These are phyloP conservation scores for Diogma glabrata DNA, from an alignment of 2,888 invertebrate species.

Conservation along the genomic window DNA sequence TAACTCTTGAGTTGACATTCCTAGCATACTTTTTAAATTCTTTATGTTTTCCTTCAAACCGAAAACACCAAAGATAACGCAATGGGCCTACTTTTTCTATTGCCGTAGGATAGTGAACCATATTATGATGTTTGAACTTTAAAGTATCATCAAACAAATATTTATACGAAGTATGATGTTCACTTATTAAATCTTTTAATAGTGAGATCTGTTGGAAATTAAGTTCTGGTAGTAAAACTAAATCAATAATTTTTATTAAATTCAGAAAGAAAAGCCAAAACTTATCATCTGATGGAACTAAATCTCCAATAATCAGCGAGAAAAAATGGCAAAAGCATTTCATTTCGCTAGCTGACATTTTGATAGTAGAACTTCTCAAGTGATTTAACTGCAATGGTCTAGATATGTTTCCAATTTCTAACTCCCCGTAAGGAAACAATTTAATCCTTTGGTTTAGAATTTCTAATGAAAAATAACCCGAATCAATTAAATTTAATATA, in stretches of 20 bases:
- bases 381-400: not conserved
- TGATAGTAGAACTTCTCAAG: not conserved
- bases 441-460: not conserved
- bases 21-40: slow-evolving; percentile 9
- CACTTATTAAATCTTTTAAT: not conserved
- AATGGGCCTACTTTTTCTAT: slow-evolving; percentile 11
- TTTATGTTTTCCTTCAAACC: slow-evolving; percentile 7
- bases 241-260: not conserved
- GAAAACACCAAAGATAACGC: slow-evolving; percentile 9
- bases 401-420: not conserved
- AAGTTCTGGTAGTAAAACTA: not conserved
- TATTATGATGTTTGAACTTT: slow-evolving; percentile 13
- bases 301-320: not conserved
- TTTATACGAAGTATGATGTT: slow-evolving; percentile 11
- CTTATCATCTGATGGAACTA: not conserved
- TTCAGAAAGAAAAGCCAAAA: not conserved
- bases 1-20: not conserved
- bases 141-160: slow-evolving; percentile 10
- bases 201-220: not conserved
- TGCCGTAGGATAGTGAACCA: slow-evolving; percentile 11
- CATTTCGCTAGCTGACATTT: slow-evolving; percentile 2
- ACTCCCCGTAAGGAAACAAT: not conserved
- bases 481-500: not conserved
- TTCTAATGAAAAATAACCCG: not conserved
- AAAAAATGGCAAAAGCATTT: slow-evolving; percentile 4